phyloP scores from a whole-genome alignment of 2,797 vertebrate genomes.

The Falco naumanni region DNA sequence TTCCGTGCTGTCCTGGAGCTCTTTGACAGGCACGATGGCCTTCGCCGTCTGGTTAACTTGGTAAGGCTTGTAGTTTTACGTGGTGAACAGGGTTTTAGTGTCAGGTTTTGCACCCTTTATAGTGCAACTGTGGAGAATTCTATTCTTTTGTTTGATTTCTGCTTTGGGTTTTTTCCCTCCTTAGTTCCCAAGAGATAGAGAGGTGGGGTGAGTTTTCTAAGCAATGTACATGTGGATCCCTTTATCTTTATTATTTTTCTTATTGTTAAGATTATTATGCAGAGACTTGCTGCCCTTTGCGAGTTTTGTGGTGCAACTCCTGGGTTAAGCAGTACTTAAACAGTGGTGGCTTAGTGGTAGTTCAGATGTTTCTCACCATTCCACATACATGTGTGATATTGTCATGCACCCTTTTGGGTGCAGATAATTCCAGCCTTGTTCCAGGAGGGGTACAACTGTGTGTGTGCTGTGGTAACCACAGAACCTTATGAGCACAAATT shows the following conservation, averaged over 20 bases:
- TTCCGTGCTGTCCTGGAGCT: slow-evolving; percentile 97
- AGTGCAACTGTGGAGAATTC: neutral
- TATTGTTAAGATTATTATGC: neutral
- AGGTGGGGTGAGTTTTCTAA: neutral
- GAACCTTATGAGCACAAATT: neutral
- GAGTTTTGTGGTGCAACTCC: neutral
- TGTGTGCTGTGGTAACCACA: neutral
- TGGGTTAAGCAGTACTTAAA: neutral
- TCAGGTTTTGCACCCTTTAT: neutral
- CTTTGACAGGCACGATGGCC: slow-evolving; percentile 95
- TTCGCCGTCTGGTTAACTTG: slow-evolving; percentile 96
- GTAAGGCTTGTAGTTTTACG: slow-evolving; percentile 67
- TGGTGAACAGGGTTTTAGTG: neutral
- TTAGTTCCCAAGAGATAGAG: neutral
- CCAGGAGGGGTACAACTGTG: neutral
- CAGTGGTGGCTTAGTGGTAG: neutral
- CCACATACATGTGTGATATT: accelerated
- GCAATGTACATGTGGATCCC: accelerated
- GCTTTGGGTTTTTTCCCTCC: neutral
- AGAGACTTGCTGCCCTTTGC: neutral
- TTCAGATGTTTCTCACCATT: neutral
- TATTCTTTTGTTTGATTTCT: neutral
- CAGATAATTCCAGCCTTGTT: neutral
- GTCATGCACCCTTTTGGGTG: neutral
- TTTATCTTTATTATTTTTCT: neutral